Base-by-base conservation (phyloP, 2,888 invertebrate species). In the Agapostemon virescens region DNA sequence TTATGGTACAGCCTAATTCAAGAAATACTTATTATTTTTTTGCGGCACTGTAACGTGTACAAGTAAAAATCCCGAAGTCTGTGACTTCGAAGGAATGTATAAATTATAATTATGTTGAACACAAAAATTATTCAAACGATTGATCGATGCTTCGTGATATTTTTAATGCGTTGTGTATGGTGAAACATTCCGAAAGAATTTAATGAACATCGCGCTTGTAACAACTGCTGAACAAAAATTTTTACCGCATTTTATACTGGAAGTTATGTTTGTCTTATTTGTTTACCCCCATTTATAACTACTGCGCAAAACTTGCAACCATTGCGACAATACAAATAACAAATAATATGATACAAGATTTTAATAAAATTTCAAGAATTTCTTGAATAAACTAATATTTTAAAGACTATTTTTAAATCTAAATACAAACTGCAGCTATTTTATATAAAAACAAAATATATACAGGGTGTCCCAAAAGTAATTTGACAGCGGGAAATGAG, bases 211-310 rank as follows among this genome's bases (percentile, higher is more conserved):
- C 49, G 13, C n/a, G n/a, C 70, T 77, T 73, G 66, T 81, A 74
- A 80, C 42, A 6, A 70, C 5, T 81, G 69, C 70, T 80, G n/a
- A 30, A 26, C 26, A 58, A 80, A 70, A 80, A 33, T 80, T 74
- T 70, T 74, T 63, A 81, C 63, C 49, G 17, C n/a, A 81, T 67
- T 74, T 74, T 81, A 45, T 74, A 81, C 72, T 69, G 72, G 40
- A 63, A 79, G 72, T 40, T 26, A 49, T 45, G 11, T 68, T 49
- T 13, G 2, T 68, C 33, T 68, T n/a, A 33, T n/a, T 63, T 36
- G 63, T 36, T 11, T 36, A n/a, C 36, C 36, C 36, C 11, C 36
- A 36, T 11, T 63, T 63, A 36, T 13, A 33, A 13, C n/a, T 63
- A 36, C 6, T n/a, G 11, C 9, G 11, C 11, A 23, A 23, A 52